phyloP scores from a whole-genome alignment of 2,888 invertebrate species.

The Coelinius sp. region DNA sequence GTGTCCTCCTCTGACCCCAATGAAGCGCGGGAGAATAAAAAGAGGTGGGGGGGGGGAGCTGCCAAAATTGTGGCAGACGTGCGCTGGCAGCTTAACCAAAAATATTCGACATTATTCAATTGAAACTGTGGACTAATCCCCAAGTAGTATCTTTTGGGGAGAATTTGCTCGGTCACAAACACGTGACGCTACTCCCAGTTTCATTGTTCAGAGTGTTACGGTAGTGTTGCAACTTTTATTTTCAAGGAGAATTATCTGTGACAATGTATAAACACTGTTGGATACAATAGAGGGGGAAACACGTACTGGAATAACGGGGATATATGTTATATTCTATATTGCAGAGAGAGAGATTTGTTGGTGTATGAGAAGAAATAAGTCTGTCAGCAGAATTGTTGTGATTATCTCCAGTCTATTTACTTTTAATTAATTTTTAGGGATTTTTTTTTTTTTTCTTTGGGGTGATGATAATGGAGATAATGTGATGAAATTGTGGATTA shows the following conservation, averaged over 20 bases:
- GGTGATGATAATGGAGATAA: not conserved
- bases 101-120: constrained; percentile 24
- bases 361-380: not conserved
- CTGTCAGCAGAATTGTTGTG: constrained; percentile 8
- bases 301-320: not conserved
- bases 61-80: constrained; percentile 25
- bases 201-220: constrained; percentile 28
- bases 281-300: not conserved
- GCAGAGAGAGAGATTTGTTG: constrained; percentile 27
- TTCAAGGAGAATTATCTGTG: constrained; percentile 15
- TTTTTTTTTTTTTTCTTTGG: not conserved
- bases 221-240: constrained; percentile 11
- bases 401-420: constrained; percentile 15
- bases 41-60: not conserved
- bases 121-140: constrained; percentile 13
- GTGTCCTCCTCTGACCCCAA: constrained; percentile 34
- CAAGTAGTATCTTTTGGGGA: not conserved
- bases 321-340: constrained; percentile 14
- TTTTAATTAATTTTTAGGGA: constrained; percentile 11
- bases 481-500: too few species aligned
- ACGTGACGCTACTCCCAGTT: constrained; percentile 33
- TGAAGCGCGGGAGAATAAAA: constrained; percentile 23
- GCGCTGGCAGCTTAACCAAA: constrained; percentile 14
- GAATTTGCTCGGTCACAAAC: constrained; percentile 6
- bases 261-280: constrained; percentile 14